Evolutionary conservation across 1,140 invertebrate genomes (phyloP).

Genomic region (Mactra quadrangularis): DNA sequence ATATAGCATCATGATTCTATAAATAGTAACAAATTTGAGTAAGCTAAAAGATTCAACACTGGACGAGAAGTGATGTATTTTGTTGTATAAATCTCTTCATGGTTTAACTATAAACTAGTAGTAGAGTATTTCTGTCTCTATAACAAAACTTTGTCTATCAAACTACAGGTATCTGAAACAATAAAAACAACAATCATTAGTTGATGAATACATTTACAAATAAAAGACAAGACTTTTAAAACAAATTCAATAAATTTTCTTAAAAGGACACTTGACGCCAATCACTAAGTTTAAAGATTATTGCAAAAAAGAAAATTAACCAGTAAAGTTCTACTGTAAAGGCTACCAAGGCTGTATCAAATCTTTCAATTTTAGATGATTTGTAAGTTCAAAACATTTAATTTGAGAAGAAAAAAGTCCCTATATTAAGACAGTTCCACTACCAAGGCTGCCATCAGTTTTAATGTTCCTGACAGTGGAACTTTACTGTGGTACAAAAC

Average conservation of each 20-base stretch:
- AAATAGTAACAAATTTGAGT: too few relatives aligned
- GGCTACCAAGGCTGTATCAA: neutral
- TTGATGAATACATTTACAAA: neutral
- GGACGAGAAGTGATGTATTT: neutral
- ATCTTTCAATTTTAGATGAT: neutral
- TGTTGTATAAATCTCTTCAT: constrained; percentile 21
- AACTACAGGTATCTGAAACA: constrained; percentile 44
- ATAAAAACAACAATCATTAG: neutral
- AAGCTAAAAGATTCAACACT: neutral
- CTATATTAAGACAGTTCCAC: neutral
- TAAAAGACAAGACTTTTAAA: neutral
- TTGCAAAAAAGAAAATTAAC: neutral
- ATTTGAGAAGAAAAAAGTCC: too few relatives aligned
- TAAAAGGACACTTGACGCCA: neutral
- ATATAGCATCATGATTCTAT: too few relatives aligned
- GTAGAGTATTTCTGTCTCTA: neutral
- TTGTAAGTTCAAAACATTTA: neutral
- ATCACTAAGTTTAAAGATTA: neutral
- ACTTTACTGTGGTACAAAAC: too few relatives aligned
- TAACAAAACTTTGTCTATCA: neutral
- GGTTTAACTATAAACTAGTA: constrained; percentile 4
- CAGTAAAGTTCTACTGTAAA: neutral
- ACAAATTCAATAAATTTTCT: neutral
- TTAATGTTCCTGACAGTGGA: too few relatives aligned
- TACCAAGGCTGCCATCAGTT: neutral